phyloP scores from a whole-genome alignment of 2,888 invertebrate species.

The Stenoptilia bipunctidactyla region DNA sequence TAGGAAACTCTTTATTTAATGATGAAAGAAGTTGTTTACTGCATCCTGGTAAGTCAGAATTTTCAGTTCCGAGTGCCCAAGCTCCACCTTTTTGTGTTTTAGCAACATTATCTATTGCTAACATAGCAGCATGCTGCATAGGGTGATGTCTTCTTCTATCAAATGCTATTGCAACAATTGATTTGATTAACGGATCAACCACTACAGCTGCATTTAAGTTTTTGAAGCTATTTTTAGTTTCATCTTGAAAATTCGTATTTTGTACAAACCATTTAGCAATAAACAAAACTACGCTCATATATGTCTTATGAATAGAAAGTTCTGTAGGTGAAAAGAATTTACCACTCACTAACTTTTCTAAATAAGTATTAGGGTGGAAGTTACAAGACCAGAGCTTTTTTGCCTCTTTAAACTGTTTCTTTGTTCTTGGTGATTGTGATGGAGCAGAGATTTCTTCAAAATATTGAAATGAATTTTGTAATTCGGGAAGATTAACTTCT shows the following conservation, averaged over 20 bases:
- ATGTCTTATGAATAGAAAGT: conserved; percentile 62
- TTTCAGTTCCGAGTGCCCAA: conserved; percentile 44
- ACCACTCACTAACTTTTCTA: conserved; percentile 77
- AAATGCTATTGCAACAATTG: conserved; percentile 77
- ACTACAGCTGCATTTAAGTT: conserved; percentile 65
- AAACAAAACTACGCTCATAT: conserved; percentile 72
- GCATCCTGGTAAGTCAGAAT: conserved; percentile 27
- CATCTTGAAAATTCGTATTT: neutral
- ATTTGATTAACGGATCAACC: conserved; percentile 77
- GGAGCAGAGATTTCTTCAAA: conserved; percentile 73
- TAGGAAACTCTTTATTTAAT: conserved; percentile 43
- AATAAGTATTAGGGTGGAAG: conserved; percentile 82
- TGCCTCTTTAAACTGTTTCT: conserved; percentile 74
- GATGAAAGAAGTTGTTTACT: no score
- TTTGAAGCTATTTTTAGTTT: conserved; percentile 16
- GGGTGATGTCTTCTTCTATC: conserved; percentile 74
- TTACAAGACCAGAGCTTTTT: conserved; percentile 83
- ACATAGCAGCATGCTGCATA: conserved; percentile 86
- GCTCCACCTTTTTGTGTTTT: conserved; percentile 84
- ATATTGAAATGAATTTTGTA: conserved; percentile 54
- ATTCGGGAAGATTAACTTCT: conserved; percentile 50
- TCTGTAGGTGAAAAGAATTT: conserved; percentile 71
- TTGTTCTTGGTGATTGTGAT: conserved; percentile 71
- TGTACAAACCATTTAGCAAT: conserved; percentile 45
- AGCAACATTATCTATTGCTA: conserved; percentile 88